phyloP scores from a whole-genome alignment of 2,888 invertebrate genomes.

The Eubasilissa splendida region DNA sequence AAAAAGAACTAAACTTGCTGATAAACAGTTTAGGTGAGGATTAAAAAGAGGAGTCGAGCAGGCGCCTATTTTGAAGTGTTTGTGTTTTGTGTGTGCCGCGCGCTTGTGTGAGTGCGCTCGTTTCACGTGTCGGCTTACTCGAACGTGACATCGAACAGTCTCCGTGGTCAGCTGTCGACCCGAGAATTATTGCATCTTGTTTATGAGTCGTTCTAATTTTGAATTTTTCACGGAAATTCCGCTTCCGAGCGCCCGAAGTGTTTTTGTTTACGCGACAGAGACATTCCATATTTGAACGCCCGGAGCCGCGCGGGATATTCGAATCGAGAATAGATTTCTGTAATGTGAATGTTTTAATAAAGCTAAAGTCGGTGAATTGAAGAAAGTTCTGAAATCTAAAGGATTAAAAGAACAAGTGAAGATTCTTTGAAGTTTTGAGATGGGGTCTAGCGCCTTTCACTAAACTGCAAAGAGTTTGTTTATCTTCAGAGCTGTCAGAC shows the following conservation, averaged over 20 bases:
- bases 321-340: constrained; percentile 11
- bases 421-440: constrained; percentile 37
- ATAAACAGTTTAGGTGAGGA: constrained; percentile 16
- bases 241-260: constrained; percentile 7
- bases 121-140: constrained; percentile 50
- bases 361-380: constrained; percentile 26
- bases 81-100: constrained; percentile 28
- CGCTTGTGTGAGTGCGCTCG: constrained; percentile 38
- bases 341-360: constrained; percentile 10
- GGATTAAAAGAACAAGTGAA: constrained; percentile 33
- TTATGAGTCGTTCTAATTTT: constrained; percentile 13
- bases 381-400: constrained; percentile 16
- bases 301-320: background rate
- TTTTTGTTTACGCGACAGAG: constrained; percentile 5
- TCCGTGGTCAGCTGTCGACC: constrained; percentile 46
- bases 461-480: constrained; percentile 29
- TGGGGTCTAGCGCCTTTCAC: constrained; percentile 22
- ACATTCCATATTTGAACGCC: background rate
- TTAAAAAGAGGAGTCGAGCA: constrained; percentile 4
- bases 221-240: background rate
- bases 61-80: constrained; percentile 41
- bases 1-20: constrained; percentile 9
- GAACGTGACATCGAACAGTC: constrained; percentile 45
- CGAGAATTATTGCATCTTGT: constrained; percentile 19
- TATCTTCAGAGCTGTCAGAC: constrained; percentile 18